Base-by-base conservation (phyloP, 2,888 invertebrate species). In the Orthonevra nobilis region DNA sequence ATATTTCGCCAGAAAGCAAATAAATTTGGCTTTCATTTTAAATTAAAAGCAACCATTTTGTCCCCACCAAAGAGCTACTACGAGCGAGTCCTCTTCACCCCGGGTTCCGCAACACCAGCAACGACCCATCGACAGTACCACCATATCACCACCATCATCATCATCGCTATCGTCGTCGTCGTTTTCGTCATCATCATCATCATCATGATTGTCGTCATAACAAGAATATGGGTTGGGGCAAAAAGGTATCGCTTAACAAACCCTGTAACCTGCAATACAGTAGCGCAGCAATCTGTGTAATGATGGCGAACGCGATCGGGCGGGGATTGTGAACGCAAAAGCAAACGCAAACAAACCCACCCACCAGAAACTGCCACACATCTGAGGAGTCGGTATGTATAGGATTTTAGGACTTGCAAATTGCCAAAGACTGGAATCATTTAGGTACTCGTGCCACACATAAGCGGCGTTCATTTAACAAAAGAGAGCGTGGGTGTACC, bases 11-110 rank as follows among this genome's bases (percentile, higher is more conserved):
- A 79, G 44, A 79, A 79, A 79, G 77, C 79, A 79, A 79, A 79
- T 79, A 79, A 79, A 79, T 79, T 79, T 79, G 73, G 79, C 73
- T 79, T 79, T 79, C 79, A 79, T 79, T 79, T 79, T 79, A 79
- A 79, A 79, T 79, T 79, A 79, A 79, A 79, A 79, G 79, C 79
- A 79, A 79, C 79, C 79, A 79, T 66, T 73, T 79, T 73, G 56
- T 54, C 56, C 64, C 61, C 73, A 73, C 66, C 66, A 54, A 64
- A 60, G 52, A 40, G 60, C 36, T 48, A 46, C 46, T 32, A 36
- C 15, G 48, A 38, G 36, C 46, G 48, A 38, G 36, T 38, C 19
- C 61, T 23, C 12, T 48, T 46, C 40, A 14, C 28, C 28, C 26
- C 38, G 36, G n/a, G 30, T 15, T 17, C 44, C n/a, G n/a, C n/a